phyloP scores from a whole-genome alignment of 2,888 invertebrate species.

The Icerya purchasi region DNA sequence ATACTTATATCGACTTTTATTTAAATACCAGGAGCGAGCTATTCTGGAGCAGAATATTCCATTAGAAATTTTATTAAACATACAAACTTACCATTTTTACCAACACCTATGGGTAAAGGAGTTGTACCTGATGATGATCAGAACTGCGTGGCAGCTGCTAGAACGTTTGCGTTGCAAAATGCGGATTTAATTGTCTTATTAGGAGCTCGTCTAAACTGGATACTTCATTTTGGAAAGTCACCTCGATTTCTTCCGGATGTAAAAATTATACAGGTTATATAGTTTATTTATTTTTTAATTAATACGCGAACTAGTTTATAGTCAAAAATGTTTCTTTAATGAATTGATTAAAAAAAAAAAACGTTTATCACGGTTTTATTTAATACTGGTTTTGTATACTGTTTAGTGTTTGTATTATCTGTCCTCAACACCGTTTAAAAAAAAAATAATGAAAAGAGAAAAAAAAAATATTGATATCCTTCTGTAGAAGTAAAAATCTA shows the following conservation, averaged over 20 bases:
- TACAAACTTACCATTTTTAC: conserved; percentile 66
- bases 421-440: too few relatives aligned
- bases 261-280: conserved; percentile 60
- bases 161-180: conserved; percentile 63
- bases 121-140: conserved; percentile 24
- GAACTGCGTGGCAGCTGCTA: conserved; percentile 61
- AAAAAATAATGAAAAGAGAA: too few relatives aligned
- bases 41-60: conserved; percentile 51
- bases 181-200: conserved; percentile 73
- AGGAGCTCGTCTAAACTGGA: conserved; percentile 92
- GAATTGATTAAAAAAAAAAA: too few relatives aligned
- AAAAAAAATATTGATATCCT: too few relatives aligned
- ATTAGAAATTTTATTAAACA: conserved; percentile 44
- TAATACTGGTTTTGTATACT: too few relatives aligned
- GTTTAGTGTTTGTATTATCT: too few relatives aligned
- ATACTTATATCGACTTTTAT: too few relatives aligned
- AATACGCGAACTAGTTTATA: too few relatives aligned
- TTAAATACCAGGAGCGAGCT: conserved; percentile 47
- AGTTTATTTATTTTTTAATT: too few relatives aligned
- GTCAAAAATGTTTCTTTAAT: too few relatives aligned
- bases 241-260: conserved; percentile 65
- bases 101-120: conserved; percentile 78
- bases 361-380: too few relatives aligned
- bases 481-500: too few relatives aligned
- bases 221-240: conserved; percentile 80